Conservation (phyloP, 2,113 vertebrate species). For the Malaclemys terrapin region DNA sequence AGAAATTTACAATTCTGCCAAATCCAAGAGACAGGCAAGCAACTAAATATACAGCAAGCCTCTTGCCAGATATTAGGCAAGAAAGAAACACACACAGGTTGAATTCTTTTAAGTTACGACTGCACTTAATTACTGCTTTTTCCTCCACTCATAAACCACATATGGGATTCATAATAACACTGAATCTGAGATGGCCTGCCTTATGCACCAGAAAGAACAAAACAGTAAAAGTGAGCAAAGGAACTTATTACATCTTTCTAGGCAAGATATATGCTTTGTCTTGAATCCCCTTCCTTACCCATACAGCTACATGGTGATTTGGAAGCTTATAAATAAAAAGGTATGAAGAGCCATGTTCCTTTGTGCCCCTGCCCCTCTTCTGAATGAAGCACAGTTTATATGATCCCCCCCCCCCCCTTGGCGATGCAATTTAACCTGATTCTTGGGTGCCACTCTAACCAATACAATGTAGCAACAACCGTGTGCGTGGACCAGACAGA, state of each 20-base stretch:
- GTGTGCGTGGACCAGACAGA: background rate
- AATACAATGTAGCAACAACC: background rate
- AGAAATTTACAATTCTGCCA: background rate
- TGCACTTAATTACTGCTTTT: conserved; percentile 53
- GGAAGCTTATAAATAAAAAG: conserved; percentile 54
- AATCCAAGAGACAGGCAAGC: background rate
- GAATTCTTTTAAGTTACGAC: conserved; percentile 50
- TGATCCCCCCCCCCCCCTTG: background rate
- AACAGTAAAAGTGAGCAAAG: background rate
- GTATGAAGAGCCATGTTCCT: background rate
- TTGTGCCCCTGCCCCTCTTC: background rate
- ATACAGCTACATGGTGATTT: conserved; percentile 38
- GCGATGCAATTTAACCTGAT: background rate
- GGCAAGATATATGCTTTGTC: background rate
- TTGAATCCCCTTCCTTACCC: background rate
- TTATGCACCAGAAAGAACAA: conserved; percentile 15
- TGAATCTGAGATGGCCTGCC: conserved; percentile 31
- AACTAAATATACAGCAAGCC: background rate
- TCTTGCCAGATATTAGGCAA: conserved; percentile 35
- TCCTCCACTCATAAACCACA: conserved; percentile 59
- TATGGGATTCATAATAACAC: conserved; percentile 68
- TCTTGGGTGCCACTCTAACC: background rate
- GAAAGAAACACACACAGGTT: background rate
- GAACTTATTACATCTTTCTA: conserved; percentile 28
- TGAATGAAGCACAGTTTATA: background rate